Evolutionary conservation across 2,888 invertebrate genomes (phyloP).

Genomic region (Rutpela maculata): DNA sequence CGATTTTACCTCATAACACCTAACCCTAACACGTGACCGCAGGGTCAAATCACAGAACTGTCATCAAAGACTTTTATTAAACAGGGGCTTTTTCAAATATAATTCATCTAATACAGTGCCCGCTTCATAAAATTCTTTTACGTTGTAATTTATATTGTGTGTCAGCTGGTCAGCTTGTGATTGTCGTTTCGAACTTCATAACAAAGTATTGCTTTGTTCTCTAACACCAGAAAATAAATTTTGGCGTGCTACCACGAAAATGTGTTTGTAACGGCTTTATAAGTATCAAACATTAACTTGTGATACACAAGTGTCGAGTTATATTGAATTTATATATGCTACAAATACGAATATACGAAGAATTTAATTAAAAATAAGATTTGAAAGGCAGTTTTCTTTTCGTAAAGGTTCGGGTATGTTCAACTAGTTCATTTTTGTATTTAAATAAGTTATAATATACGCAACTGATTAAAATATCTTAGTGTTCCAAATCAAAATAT

Average conservation of each 20-base stretch:
- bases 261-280: not conserved
- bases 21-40: not conserved
- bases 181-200: slow-evolving; percentile 13
- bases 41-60: too few relatives aligned
- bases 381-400: too few relatives aligned
- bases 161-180: slow-evolving; percentile 16
- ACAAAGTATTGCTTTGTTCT: slow-evolving; percentile 1
- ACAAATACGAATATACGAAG: too few relatives aligned
- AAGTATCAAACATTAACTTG: not conserved
- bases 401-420: too few relatives aligned
- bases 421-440: too few relatives aligned
- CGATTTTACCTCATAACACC: not conserved
- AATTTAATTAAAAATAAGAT: too few relatives aligned
- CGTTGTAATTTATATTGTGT: slow-evolving; percentile 29
- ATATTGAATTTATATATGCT: too few relatives aligned
- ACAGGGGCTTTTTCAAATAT: slow-evolving; percentile 5
- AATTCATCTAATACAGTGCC: slow-evolving; percentile 17
- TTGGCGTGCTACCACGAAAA: not conserved
- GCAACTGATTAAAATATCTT: too few relatives aligned
- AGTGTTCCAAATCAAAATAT: too few relatives aligned
- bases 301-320: not conserved
- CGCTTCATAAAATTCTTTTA: slow-evolving; percentile 22
- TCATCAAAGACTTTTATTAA: not conserved
- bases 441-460: too few relatives aligned
- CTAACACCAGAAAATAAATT: not conserved